Evolutionary conservation across 2,113 vertebrate genomes (phyloP).

Genomic region (Bubalus kerabau): DNA sequence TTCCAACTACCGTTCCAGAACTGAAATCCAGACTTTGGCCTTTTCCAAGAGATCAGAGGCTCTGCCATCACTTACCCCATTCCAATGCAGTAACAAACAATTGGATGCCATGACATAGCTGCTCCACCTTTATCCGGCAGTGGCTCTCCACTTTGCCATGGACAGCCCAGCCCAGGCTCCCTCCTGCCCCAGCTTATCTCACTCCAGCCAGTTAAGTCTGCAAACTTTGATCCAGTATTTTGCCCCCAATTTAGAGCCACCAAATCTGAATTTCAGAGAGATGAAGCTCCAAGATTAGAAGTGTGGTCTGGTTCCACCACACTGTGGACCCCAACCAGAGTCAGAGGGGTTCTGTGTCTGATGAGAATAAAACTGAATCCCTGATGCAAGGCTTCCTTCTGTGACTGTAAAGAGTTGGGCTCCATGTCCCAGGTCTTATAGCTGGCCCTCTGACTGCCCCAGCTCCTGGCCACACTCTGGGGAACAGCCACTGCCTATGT

Average conservation of each 20-base stretch:
- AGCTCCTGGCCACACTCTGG: neutral
- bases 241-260: neutral
- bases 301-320: neutral
- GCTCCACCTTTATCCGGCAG: neutral
- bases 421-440: no score
- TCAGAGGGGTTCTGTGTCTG: neutral
- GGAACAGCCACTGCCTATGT: neutral
- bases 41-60: neutral
- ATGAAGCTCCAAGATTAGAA: neutral
- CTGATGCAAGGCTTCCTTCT: neutral
- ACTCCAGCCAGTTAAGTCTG: neutral
- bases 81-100: fast-evolving
- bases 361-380: neutral
- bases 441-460: neutral
- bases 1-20: neutral
- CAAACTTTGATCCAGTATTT: neutral
- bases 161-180: neutral
- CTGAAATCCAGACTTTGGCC: neutral
- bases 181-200: no score
- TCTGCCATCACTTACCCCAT: neutral
- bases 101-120: neutral
- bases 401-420: neutral
- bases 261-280: neutral
- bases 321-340: neutral
- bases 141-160: neutral